Base-by-base conservation (phyloP, 2,888 invertebrate genomes). In the Thecophora atra region DNA sequence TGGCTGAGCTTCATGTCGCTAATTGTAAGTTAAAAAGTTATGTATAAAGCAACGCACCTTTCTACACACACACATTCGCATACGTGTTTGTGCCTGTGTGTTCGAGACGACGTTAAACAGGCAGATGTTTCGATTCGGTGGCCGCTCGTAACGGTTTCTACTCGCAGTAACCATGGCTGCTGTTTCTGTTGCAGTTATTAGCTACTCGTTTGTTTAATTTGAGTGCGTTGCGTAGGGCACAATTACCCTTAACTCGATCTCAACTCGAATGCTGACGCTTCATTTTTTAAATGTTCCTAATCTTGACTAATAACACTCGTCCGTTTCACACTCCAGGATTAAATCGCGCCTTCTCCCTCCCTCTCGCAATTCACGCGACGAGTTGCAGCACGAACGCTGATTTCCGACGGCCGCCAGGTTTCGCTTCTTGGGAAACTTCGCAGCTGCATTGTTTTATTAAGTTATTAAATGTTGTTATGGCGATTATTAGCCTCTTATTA, bases 311-410 rank as follows among this genome's bases (percentile, higher is more conserved):
- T 83, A 81, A 80, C 80, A 69, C n/a, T n/a, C 68, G 70, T 76
- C 65, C 69, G 74, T 73, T 78, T 78, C 78, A 76, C 78, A 78
- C 78, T 76, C 78, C 67, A 76, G 78, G 78, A 78, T 78, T 78
- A 78, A 56, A 56, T 71, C 52, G 51, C 24, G n/a, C n/a, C n/a
- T n/a, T n/a, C 62, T 68, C 70, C 37, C 68, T 72, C 51, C 0
- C 51, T 44, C 65, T 74, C 70, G 63, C 28, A 70, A 7, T 67
- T 58, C 56, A 56, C 37, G n/a, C n/a, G n/a, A n/a, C n/a, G 68
- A 68, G 42, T 81, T 81, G 79, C 81, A 82, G 82, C 83, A 83
- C 83, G 83, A 82, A 83, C 81, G n/a, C n/a, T n/a, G n/a, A n/a
- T n/a, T 83, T 81, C 83, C 83, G 80, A 78, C 78, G 26, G n/a